Base-by-base conservation (phyloP, 2,797 vertebrate species). In the Rhinophrynus dorsalis region DNA sequence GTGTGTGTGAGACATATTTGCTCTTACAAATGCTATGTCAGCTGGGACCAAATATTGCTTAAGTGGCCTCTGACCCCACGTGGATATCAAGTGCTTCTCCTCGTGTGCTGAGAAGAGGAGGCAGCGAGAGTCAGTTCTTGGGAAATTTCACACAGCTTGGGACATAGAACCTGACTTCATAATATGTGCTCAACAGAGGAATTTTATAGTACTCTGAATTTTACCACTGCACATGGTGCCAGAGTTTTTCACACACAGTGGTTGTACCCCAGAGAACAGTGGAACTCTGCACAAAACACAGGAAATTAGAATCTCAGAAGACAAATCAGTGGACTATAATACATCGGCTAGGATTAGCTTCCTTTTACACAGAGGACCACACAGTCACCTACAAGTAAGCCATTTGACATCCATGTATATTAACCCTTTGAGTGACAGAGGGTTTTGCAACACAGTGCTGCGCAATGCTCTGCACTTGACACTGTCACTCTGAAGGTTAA, bases 21-120 rank as follows among this genome's bases (percentile, higher is more conserved):
- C 61, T 52, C 60, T 65, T 33, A 50, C 60, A 72, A 58, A 24
- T 72, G 61, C 60, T 35, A 58, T 72, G 54, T 65, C 69, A 65
- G 69, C 69, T 72, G 61, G 69, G 52, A 59, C 54, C 52, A 32
- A 30, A 64, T 29, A 58, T 65, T 65, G 52, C 63, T 54, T 30
- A 15, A 6, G 6, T 50, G 23, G 52, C 61, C 52, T 72, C 40
- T 72, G 60, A 56, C n/a, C 69, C 68, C 51, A 10, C 13, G 29
- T 24, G 18, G 54, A 59, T 65, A 72, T 50, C 54, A 10, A 72
- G 32, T 72, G 32, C 32, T 58, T 57, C 30, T 38, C 47, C 42
- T 21, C 59, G 38, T 63, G 26, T 72, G 54, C 60, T 65, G 35
- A 59, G 54, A 18, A 59, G 61, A 32, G 33, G 61, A 8, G 18